A percentile compares a stretch with the other conserved stretches of the same genome.
Conservation (phyloP, 2,113 vertebrate genomes). For the Cromileptes altivelis region DNA sequence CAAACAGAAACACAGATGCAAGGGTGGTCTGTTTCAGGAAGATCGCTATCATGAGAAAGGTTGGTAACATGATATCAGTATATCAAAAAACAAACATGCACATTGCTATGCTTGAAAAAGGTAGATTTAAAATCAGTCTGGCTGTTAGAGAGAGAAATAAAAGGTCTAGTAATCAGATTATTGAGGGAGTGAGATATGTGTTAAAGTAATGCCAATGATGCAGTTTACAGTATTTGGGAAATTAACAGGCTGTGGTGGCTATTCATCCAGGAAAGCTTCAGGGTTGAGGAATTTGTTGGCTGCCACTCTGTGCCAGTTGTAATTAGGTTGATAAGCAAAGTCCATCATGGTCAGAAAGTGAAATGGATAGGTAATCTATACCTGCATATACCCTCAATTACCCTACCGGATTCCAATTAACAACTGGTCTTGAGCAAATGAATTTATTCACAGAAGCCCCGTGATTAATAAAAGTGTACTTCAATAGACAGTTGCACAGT, state of each 20-base stretch:
- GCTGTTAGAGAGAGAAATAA: not conserved
- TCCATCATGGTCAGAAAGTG: slow-evolving; percentile 52
- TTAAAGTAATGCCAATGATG: slow-evolving; percentile 21
- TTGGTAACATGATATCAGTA: not conserved
- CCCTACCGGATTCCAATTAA: slow-evolving; percentile 64
- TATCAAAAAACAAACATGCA: not conserved
- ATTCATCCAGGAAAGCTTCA: slow-evolving; percentile 36
- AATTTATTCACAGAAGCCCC: not conserved
- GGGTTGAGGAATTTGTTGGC: slow-evolving; percentile 26
- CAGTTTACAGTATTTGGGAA: slow-evolving; percentile 30
- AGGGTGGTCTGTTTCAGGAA: slow-evolving; percentile 21
- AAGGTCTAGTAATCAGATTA: slow-evolving; percentile 7
- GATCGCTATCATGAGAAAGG: not conserved
- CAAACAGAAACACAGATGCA: slow-evolving; percentile 26
- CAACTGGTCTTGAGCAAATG: slow-evolving; percentile 23
- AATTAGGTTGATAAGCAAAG: slow-evolving; percentile 51
- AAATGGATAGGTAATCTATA: slow-evolving; percentile 67
- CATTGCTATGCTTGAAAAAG: not conserved
- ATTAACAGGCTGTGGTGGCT: slow-evolving; percentile 1
- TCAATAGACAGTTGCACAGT: not conserved
- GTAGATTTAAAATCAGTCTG: not conserved
- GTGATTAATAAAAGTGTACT: not conserved
- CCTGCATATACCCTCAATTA: slow-evolving; percentile 56
- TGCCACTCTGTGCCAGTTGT: slow-evolving; percentile 30
- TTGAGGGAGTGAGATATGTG: slow-evolving; percentile 5